A percentile compares a stretch with the other conserved stretches of the same genome.
Evolutionary conservation across 2,888 invertebrate genomes (phyloP).

Genomic region (Thereva nobilitata): DNA sequence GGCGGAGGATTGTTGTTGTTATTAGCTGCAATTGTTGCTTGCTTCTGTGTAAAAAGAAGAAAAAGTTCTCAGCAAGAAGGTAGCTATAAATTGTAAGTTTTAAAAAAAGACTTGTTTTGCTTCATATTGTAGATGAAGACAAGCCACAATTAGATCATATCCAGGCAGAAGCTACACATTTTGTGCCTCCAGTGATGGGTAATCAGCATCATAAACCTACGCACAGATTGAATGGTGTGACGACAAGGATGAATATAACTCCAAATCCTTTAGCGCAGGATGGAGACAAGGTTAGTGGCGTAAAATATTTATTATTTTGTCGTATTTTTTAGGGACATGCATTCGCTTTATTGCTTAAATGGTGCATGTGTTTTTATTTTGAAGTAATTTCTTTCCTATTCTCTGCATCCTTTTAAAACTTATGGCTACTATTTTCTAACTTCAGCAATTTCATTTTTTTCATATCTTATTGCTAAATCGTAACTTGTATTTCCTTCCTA

Average conservation of each 20-base stretch:
- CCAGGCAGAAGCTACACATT: slow-evolving; percentile 55
- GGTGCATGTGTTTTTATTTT: too few relatives aligned
- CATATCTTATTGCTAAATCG: too few relatives aligned
- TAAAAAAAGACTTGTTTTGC: not conserved
- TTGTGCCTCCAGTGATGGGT: slow-evolving; percentile 44
- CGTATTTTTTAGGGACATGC: not conserved
- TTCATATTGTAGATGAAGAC: slow-evolving; percentile 50
- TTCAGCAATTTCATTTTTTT: too few relatives aligned
- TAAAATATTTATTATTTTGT: not conserved
- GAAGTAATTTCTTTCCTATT: too few relatives aligned
- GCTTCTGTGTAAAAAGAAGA: slow-evolving; percentile 53
- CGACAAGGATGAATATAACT: slow-evolving; percentile 58
- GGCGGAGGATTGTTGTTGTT: slow-evolving; percentile 54
- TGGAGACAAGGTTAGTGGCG: slow-evolving; percentile 52
- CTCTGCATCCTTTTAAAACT: too few relatives aligned
- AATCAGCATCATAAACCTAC: slow-evolving; percentile 49
- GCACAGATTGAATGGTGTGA: slow-evolving; percentile 55
- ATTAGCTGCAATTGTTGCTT: slow-evolving; percentile 51
- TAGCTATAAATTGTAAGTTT: slow-evolving; percentile 39
- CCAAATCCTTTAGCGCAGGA: slow-evolving; percentile 58
- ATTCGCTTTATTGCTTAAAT: too few relatives aligned
- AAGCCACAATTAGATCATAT: slow-evolving; percentile 58
- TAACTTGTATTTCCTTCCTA: too few relatives aligned
- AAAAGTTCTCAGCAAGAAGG: slow-evolving; percentile 54
- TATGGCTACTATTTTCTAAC: too few relatives aligned